Base-by-base conservation (phyloP, 1,140 invertebrate species). In the Tetragnatha versicolor region DNA sequence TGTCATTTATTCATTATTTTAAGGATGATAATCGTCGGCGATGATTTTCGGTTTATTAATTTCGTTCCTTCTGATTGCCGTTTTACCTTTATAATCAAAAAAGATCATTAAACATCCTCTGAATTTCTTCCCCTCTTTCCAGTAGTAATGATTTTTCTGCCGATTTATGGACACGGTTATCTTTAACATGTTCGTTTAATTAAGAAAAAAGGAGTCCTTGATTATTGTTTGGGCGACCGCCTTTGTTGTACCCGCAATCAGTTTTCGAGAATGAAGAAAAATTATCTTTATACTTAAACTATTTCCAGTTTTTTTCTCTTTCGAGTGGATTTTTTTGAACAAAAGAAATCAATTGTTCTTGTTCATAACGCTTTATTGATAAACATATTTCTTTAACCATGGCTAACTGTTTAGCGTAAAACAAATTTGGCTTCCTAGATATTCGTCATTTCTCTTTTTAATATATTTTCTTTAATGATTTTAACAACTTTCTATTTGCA, bases 1-100 rank as follows among this genome's bases (percentile, higher is more conserved):
- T 66, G 73, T 65, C 73, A 77, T 77, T 77, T 77, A 77, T 77
- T 77, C 73, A 66, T 77, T 77, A 77, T 77, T 73, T 61, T 61
- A 12, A 33, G 51, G 35, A 73, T 35, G 70, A 77, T 77, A 61
- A 75, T 75, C 58, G 45, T 45, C 60, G 39, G 61, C 27, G 73
- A 77, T 66, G 73, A 77, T 77, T 77, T 77, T 63, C 45, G 61
- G 45, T 77, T 77, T 77, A 77, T 77, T 77, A 77, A 77, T 77
- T 73, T 73, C 55, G 17, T 33, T 39, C 33, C 35, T 22, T 77
- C 27, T 66, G 72, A 75, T 63, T 61, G 58, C 58, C 39, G 27
- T 45, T 65, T 35, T 77, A 77, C 73, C 73, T 77, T 77, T 77
- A 66, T 53, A 65, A 53, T 65, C 61, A 35, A 53, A 66, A 77